Conservation (phyloP, 1,140 invertebrate species). For the Paraescarpia echinospica region DNA sequence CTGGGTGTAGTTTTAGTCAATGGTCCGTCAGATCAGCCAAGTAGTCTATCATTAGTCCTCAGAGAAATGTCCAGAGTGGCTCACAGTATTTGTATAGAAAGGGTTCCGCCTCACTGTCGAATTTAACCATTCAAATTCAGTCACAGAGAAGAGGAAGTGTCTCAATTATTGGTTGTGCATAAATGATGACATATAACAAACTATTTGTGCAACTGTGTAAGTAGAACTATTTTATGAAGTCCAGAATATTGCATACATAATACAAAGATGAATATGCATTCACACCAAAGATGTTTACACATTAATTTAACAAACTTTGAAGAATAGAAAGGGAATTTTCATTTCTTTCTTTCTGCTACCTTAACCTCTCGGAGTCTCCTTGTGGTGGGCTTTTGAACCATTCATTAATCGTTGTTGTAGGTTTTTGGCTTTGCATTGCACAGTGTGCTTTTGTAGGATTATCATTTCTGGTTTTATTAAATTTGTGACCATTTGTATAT, state of each 20-base stretch:
- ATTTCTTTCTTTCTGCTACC: not conserved
- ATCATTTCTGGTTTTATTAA: not conserved
- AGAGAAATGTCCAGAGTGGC: not conserved
- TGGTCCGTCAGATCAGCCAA: not conserved
- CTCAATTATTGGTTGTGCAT: not conserved
- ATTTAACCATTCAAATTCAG: not conserved
- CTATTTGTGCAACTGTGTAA: not conserved
- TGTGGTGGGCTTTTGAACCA: not conserved
- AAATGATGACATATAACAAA: not conserved
- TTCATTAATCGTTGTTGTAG: not conserved
- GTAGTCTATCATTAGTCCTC: not conserved
- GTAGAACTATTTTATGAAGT: not conserved
- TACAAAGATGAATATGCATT: not conserved
- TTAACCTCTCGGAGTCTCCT: not conserved
- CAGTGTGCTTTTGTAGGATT: not conserved
- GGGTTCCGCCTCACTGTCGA: not conserved
- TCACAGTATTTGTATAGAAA: not conserved
- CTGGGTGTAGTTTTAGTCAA: not conserved
- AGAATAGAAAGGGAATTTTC: not conserved
- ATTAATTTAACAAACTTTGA: not conserved
- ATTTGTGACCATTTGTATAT: not conserved
- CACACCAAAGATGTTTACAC: not conserved
- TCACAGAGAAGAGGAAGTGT: not conserved
- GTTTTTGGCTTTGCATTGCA: not conserved
- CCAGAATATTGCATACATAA: not conserved